Percentiles rank a stretch among this genome's conserved stretches.
Evolutionary conservation across 2,113 vertebrate species (phyloP).

Genomic region (Austrofundulus limnaeus): DNA sequence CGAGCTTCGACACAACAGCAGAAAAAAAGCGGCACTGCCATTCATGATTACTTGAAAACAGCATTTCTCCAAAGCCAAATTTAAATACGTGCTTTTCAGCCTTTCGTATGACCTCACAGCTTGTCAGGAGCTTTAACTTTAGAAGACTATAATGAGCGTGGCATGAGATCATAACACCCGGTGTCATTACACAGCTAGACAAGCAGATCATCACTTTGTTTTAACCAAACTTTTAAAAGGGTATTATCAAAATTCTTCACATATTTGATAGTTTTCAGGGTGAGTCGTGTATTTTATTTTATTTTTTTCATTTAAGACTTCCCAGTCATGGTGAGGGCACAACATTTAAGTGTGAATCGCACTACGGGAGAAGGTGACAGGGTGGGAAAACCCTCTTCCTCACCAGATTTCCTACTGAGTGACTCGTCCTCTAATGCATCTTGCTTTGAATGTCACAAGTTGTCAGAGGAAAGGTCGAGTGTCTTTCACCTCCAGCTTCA

Average conservation of each 20-base stretch:
- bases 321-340: slow-evolving; percentile 2
- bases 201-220: slow-evolving; percentile 6
- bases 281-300: background rate
- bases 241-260: slow-evolving; percentile 3
- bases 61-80: no score
- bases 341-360: slow-evolving; percentile 60
- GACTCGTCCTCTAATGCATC: slow-evolving; percentile 44
- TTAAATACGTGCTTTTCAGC: no score
- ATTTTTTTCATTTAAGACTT: background rate
- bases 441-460: slow-evolving; percentile 60
- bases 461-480: slow-evolving; percentile 52
- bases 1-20: slow-evolving; percentile 14
- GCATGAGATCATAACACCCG: slow-evolving; percentile 1
- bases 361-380: slow-evolving; percentile 45
- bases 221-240: background rate
- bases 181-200: background rate
- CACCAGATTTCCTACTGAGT: slow-evolving; percentile 51
- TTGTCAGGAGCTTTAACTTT: slow-evolving; percentile 8
- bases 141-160: background rate
- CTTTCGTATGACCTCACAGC: background rate
- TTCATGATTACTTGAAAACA: no score
- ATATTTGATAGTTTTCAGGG: slow-evolving; percentile 4
- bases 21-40: background rate
- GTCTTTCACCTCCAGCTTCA: slow-evolving; percentile 28
- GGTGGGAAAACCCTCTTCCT: slow-evolving; percentile 62